phyloP scores from a whole-genome alignment of 2,888 invertebrate genomes.

The Lasioglossum figueresi region DNA sequence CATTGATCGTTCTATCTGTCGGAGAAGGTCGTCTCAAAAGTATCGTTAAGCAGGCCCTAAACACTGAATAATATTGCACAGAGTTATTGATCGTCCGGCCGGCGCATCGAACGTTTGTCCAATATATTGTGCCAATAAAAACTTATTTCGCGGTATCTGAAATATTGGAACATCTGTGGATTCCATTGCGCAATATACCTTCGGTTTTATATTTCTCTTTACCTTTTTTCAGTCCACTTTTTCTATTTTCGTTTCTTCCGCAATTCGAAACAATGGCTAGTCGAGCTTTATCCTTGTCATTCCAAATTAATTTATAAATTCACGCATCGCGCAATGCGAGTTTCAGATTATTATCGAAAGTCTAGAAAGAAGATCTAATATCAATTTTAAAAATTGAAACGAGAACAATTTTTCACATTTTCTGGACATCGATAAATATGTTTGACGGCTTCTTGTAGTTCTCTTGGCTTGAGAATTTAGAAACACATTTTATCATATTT shows the following conservation, averaged over 20 bases:
- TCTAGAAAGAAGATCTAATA: neutral
- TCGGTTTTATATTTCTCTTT: neutral
- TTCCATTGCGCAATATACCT: conserved; percentile 2
- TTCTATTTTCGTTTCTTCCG: neutral
- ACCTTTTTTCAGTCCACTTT: neutral
- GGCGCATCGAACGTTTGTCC: conserved; percentile 13
- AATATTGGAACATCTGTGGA: conserved; percentile 9
- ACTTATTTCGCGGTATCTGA: neutral
- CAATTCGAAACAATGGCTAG: neutral
- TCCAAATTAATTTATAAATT: neutral
- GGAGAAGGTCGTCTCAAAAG: neutral
- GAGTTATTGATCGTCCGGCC: conserved; percentile 14
- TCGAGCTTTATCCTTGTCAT: neutral
- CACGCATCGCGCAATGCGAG: neutral
- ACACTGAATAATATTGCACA: neutral
- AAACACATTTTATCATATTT: neutral
- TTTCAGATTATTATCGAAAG: neutral
- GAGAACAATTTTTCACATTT: neutral
- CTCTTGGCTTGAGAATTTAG: too few relatives aligned
- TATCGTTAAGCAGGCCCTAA: neutral
- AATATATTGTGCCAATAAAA: conserved; percentile 6
- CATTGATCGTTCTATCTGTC: conserved; percentile 41
- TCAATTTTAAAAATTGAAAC: neutral
- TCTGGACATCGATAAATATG: neutral
- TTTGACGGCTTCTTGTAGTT: neutral